Evolutionary conservation across 2,797 vertebrate species (phyloP), one percentile per base, ranked within the genome.

Genomic region (Masticophis lateralis): DNA sequence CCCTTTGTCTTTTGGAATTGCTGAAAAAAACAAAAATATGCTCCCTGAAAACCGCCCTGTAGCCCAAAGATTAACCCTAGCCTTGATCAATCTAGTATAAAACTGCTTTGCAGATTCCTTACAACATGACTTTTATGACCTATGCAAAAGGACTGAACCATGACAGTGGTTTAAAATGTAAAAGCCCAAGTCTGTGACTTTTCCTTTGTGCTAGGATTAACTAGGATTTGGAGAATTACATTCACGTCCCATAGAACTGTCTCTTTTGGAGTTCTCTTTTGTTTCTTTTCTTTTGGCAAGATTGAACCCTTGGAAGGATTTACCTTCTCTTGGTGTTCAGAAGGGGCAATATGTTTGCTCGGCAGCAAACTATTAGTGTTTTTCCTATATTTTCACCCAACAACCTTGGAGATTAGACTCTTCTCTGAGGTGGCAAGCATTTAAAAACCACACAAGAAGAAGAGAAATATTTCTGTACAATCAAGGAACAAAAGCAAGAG

Each of bases 321-420:
- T 92, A 5, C 86, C 69, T 95, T 51, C 83, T 87, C 4, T 0
- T 25, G 11, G 13, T 59, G 53, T 22, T 90, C 37, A 57, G 25
- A 63, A 91, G 93, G 69, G 51, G 69, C 57, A 91, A 61, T 32
- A 79, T 83, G 87, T 94, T 91, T 87, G 55, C 1, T 60, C 91
- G 43, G 79, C 43, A 60, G 56, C 51, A 59, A 14, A 61, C 7
- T 8, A 90, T 92, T 87, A 93, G 32, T n/a, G 53, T 66, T 61
- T 83, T 32, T 20, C 22, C 37, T 51, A 25, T 16, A 74, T 37
- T 53, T 90, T n/a, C 63, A 10, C 2, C 37, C 25, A 74, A 87
- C 74, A 91, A 8, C 9, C 59, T 47, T 53, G 59, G 90, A 60
- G 83, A 60, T 63, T 91, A 87, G 8, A 32, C 11, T 47, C 6